These are phyloP conservation scores for Aphelocoma coerulescens DNA, from an alignment of 2,113 vertebrate genomes.

Conservation along the genomic window DNA sequence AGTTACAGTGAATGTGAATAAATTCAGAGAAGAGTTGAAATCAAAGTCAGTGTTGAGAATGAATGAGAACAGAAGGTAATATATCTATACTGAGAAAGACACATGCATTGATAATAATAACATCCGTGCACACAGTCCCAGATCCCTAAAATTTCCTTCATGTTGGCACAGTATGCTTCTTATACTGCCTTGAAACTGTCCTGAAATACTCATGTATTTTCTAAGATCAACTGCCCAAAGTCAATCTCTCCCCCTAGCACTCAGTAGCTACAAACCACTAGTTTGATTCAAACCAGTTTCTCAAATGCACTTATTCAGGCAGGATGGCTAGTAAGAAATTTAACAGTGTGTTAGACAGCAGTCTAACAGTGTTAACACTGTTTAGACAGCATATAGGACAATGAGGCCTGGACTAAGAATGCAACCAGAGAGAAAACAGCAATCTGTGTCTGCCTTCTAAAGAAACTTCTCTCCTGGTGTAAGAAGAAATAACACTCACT, in stretches of 20 bases:
- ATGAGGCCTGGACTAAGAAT: not conserved
- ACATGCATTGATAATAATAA: not conserved
- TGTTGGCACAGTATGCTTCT: not conserved
- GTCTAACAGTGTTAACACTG: not conserved
- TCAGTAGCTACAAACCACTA: not conserved
- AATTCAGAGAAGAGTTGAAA: slow-evolving; percentile 15
- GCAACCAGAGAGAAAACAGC: not conserved
- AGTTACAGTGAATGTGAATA: not conserved
- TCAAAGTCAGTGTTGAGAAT: not conserved
- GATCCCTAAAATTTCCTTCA: not conserved
- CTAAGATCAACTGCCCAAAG: not conserved
- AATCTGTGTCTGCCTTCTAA: not conserved
- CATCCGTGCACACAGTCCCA: not conserved
- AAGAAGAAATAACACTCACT: not conserved
- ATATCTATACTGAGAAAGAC: not conserved
- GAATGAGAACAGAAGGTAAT: not conserved
- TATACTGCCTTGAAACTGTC: not conserved
- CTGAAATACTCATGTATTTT: not conserved
- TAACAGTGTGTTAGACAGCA: not conserved
- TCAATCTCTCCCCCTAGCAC: not conserved
- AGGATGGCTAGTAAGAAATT: not conserved
- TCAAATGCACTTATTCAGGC: not conserved
- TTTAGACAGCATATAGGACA: not conserved
- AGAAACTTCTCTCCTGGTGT: not conserved
- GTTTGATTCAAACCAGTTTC: not conserved